Percentiles rank a stretch among this genome's conserved stretches.
phyloP scores from a whole-genome alignment of 2,888 invertebrate species.

The Salpingus planirostris region DNA sequence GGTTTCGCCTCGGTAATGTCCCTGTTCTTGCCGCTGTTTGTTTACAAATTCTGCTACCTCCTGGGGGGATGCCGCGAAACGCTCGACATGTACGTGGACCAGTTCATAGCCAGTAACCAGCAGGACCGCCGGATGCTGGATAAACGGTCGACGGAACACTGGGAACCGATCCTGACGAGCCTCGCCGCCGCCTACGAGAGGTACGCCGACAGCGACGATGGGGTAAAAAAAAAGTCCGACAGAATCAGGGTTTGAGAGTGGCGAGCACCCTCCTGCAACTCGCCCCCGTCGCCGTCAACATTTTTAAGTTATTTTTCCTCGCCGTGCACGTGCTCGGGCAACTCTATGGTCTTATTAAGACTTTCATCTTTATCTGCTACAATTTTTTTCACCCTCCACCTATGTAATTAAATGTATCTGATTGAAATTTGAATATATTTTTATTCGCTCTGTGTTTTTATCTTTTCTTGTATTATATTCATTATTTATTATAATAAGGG shows the following conservation, averaged over 20 bases:
- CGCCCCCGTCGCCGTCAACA: conserved; percentile 27
- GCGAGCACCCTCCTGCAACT: conserved; percentile 30
- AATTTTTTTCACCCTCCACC: too few species aligned
- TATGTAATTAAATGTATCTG: too few species aligned
- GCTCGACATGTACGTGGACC: conserved; percentile 29
- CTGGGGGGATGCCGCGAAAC: conserved; percentile 32
- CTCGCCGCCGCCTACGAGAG: conserved; percentile 33
- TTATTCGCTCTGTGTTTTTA: too few species aligned
- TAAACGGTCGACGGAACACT: conserved; percentile 30
- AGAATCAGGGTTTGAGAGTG: conserved; percentile 28
- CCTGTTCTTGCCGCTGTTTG: conserved; percentile 28
- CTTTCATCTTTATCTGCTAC: conserved; percentile 6
- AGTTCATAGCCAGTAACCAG: conserved; percentile 15
- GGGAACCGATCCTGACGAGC: conserved; percentile 33
- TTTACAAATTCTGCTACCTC: conserved; percentile 34
- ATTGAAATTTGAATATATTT: too few species aligned
- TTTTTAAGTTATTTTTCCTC: conserved; percentile 27
- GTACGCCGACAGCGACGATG: conserved; percentile 28
- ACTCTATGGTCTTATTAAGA: conserved; percentile 11
- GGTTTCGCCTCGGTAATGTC: conserved; percentile 25
- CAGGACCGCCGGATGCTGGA: conserved; percentile 14
- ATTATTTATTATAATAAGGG: too few species aligned
- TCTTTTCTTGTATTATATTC: too few species aligned
- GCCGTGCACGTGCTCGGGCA: conserved; percentile 22
- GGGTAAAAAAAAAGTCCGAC: conserved; percentile 34